These are phyloP conservation scores for Cynaeus angustus DNA, from an alignment of 2,888 invertebrate genomes.

Conservation along the genomic window DNA sequence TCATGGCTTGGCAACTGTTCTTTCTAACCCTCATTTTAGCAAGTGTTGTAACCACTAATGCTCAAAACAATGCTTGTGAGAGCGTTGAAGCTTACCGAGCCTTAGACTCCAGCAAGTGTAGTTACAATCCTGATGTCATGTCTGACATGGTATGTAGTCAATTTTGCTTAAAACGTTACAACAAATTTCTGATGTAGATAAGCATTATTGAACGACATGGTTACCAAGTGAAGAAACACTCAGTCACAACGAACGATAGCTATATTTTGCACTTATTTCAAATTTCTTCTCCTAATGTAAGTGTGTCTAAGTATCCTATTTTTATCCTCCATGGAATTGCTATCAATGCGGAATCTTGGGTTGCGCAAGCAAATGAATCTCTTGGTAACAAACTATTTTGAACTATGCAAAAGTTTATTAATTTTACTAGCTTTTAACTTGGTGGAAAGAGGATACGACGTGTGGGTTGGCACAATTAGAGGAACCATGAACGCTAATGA, in stretches of 20 bases:
- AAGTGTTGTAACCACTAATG: no score
- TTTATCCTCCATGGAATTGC: constrained; percentile 20
- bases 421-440: constrained; percentile 1
- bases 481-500: constrained; percentile 4
- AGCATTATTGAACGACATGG: constrained; percentile 12
- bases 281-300: constrained; percentile 2
- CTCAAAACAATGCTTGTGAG: constrained; percentile 2
- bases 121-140: constrained; percentile 3
- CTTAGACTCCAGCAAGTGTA: background rate
- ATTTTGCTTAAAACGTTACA: background rate
- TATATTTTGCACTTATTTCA: constrained; percentile 4
- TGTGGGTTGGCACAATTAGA: constrained; percentile 15
- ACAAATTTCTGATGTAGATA: background rate
- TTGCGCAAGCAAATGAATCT: constrained; percentile 3
- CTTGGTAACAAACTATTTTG: constrained; percentile 9
- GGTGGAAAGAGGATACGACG: constrained; percentile 4
- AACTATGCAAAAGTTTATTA: background rate
- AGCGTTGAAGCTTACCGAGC: no score
- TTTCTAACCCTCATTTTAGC: no score
- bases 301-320: background rate
- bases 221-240: background rate
- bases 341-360: constrained; percentile 5
- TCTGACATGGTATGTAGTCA: background rate
- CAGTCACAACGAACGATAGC: constrained; percentile 15
- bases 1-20: no score